phyloP scores from a whole-genome alignment of 2,113 vertebrate species.

The Thryonomys swinderianus region DNA sequence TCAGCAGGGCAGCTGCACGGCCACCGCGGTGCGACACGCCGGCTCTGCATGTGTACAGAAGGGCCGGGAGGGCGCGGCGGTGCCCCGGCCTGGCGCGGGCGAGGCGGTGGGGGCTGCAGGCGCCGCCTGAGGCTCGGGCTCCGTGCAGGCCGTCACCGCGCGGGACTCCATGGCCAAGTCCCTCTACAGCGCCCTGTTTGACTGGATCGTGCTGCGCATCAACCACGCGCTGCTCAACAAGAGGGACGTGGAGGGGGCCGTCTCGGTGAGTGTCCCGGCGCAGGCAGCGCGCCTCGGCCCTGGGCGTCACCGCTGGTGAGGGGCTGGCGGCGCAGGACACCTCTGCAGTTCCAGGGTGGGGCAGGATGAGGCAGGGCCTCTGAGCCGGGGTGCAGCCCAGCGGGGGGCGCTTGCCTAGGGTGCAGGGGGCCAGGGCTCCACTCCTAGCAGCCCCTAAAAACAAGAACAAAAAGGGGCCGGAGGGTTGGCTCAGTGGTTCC shows the following conservation, averaged over 20 bases:
- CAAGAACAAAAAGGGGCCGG: too few species aligned
- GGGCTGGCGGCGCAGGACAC: too few species aligned
- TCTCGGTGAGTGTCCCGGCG: slow-evolving; percentile 87
- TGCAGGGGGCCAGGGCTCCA: too few species aligned
- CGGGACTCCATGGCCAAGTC: slow-evolving; percentile 99
- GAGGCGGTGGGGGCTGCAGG: background rate
- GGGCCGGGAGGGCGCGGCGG: too few species aligned
- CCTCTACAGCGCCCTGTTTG: slow-evolving; percentile 98
- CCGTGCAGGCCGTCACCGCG: slow-evolving; percentile 93
- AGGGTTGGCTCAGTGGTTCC: too few species aligned
- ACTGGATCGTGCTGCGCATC: slow-evolving; percentile 99
- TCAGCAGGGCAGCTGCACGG: background rate
- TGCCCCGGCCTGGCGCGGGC: background rate
- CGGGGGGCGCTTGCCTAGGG: too few species aligned
- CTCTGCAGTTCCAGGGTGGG: background rate
- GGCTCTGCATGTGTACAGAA: background rate
- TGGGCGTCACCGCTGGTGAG: background rate
- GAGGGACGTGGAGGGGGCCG: slow-evolving; percentile 97
- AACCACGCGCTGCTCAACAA: slow-evolving; percentile 99
- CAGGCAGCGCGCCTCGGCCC: background rate
- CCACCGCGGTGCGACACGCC: background rate
- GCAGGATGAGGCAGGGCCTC: background rate
- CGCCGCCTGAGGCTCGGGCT: background rate
- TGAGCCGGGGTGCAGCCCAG: background rate
- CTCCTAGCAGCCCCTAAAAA: too few species aligned